phyloP scores from a whole-genome alignment of 1,140 invertebrate species.

The Diuraphis noxia region DNA sequence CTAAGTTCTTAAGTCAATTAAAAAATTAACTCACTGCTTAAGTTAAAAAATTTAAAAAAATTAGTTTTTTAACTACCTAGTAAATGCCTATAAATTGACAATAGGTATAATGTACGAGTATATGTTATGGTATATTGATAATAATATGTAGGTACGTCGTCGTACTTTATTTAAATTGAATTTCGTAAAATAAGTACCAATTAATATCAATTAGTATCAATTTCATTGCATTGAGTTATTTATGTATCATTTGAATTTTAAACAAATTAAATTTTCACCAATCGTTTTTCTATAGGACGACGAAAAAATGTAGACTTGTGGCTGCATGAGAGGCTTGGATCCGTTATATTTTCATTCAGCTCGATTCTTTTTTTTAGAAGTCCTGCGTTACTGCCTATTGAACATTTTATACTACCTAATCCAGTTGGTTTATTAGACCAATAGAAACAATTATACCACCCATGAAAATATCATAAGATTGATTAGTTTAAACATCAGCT shows the following conservation, averaged over 20 bases:
- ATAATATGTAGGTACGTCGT: not conserved
- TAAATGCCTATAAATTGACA: too few species aligned
- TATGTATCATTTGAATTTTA: not conserved
- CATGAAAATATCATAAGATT: not conserved
- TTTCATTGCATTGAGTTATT: not conserved
- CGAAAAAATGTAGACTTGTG: not conserved
- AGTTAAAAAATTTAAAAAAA: too few species aligned
- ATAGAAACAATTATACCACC: not conserved
- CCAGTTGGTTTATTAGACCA: not conserved
- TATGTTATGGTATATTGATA: too few species aligned
- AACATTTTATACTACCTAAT: not conserved
- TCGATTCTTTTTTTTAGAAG: not conserved
- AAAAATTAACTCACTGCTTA: too few species aligned
- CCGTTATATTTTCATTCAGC: not conserved
- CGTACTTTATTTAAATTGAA: not conserved
- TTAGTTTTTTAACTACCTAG: too few species aligned
- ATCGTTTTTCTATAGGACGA: not conserved
- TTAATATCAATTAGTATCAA: not conserved
- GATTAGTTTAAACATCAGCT: not conserved
- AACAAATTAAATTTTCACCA: not conserved
- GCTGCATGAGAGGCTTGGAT: not conserved
- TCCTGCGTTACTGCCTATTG: not conserved
- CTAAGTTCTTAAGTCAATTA: too few species aligned
- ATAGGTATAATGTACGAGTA: too few species aligned
- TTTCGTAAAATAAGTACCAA: not conserved